Conservation (phyloP, 2,113 vertebrate species). For the Irena cyanogastra region DNA sequence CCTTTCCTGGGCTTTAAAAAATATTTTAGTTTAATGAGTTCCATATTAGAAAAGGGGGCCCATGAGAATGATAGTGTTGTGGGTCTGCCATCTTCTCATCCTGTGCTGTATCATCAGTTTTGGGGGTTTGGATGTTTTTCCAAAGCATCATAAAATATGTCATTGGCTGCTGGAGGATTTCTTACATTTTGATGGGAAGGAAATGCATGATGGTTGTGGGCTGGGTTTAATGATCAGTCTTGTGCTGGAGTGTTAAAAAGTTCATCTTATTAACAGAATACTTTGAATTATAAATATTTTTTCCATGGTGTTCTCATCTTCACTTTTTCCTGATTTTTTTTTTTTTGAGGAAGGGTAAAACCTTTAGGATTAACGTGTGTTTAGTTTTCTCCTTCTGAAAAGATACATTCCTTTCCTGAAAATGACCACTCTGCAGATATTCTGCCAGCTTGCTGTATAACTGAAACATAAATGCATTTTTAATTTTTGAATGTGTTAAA, state of each 20-base stretch:
- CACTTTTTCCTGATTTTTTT: neutral
- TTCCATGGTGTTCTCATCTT: neutral
- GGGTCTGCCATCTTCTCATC: neutral
- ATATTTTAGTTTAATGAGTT: neutral
- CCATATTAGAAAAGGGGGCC: neutral
- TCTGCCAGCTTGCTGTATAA: neutral
- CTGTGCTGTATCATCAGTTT: neutral
- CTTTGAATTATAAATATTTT: neutral
- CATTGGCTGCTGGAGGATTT: neutral
- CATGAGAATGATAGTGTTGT: neutral
- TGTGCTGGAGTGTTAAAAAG: neutral
- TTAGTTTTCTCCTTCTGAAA: neutral
- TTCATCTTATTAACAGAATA: neutral
- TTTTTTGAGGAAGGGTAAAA: neutral
- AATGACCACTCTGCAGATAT: neutral
- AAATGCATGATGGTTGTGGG: neutral
- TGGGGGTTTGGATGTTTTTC: neutral
- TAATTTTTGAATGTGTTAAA: neutral
- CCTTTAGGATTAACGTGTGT: neutral
- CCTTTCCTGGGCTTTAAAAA: neutral
- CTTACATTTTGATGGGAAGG: neutral
- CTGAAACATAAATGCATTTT: neutral
- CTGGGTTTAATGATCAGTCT: neutral
- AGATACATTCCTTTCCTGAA: neutral
- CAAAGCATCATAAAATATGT: neutral